Percentiles rank a stretch among this genome's conserved stretches.
Conservation (phyloP, 2,113 vertebrate genomes). For the Syngnathus scovelli region DNA sequence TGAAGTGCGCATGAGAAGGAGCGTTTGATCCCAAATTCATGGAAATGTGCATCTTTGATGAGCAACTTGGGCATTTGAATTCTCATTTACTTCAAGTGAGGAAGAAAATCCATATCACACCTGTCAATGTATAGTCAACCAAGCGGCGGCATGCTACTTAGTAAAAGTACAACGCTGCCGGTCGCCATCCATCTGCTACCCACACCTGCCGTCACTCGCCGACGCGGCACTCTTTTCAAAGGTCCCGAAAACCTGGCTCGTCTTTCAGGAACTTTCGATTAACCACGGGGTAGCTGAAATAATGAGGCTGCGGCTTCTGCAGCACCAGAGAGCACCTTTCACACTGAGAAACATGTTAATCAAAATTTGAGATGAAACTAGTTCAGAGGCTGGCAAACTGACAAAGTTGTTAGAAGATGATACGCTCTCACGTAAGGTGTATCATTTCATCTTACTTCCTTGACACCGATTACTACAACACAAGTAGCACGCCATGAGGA, state of each 20-base stretch:
- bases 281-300: conserved; percentile 57
- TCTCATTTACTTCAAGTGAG: conserved; percentile 3
- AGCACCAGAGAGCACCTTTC: background rate
- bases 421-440: background rate
- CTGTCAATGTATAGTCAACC: background rate
- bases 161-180: conserved; percentile 15
- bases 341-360: background rate
- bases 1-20: background rate
- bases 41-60: conserved; percentile 9
- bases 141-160: conserved; percentile 3
- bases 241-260: conserved; percentile 62
- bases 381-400: background rate
- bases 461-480: background rate
- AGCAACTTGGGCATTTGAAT: conserved; percentile 4
- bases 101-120: background rate
- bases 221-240: conserved; percentile 46
- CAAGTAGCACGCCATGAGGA: background rate
- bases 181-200: conserved; percentile 47
- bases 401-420: background rate
- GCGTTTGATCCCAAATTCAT: conserved; percentile 14
- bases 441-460: background rate
- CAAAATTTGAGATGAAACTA: too few species aligned
- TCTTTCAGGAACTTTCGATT: conserved; percentile 65
- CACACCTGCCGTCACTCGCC: conserved; percentile 41
- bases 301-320: conserved; percentile 58